These are phyloP conservation scores for Aurelia sp. DNA, from an alignment of 30 jellyfish, hydroid and myxozoan species.

Conservation along the genomic window DNA sequence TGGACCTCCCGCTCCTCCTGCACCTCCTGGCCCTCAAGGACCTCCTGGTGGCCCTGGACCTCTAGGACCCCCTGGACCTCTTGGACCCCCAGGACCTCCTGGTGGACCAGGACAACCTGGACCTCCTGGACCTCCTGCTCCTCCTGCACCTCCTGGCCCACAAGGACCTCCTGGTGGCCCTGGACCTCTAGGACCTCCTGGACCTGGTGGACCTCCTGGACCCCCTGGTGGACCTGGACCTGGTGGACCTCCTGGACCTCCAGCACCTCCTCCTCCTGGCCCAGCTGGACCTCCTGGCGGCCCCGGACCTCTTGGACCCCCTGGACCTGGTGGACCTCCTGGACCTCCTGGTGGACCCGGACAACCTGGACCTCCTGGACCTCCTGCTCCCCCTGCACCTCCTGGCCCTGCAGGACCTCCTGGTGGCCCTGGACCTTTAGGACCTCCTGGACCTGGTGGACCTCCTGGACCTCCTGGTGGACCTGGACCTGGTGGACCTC, in stretches of 20 bases:
- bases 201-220: conserved; percentile 98
- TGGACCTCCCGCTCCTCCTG: conserved; percentile 79
- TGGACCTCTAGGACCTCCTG: conserved; percentile 94
- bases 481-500: conserved; percentile 66
- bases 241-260: conserved; percentile 89
- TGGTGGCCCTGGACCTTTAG: conserved; percentile 80
- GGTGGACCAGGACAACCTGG: conserved; percentile 86
- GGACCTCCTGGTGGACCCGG: conserved; percentile 93
- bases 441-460: conserved; percentile 78
- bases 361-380: conserved; percentile 80
- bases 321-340: conserved; percentile 84
- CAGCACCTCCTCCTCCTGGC: conserved; percentile 87
- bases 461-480: conserved; percentile 74
- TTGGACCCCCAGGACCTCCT: conserved; percentile 87
- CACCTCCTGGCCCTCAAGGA: conserved; percentile 86
- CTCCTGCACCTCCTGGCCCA: conserved; percentile 90
- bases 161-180: conserved; percentile 94
- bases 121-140: conserved; percentile 84
- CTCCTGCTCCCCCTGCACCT: conserved; percentile 86
- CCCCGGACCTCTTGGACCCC: conserved; percentile 76
- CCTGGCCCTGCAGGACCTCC: conserved; percentile 97
- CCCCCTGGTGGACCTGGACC: conserved; percentile 98
- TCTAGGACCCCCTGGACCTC: conserved; percentile 83
- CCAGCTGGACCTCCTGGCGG: conserved; percentile 94
- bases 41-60: conserved; percentile 86